Evolutionary conservation across 2,888 invertebrate genomes (phyloP), one percentile per base, ranked within the genome.

Genomic region (Dicyrtomina minuta): DNA sequence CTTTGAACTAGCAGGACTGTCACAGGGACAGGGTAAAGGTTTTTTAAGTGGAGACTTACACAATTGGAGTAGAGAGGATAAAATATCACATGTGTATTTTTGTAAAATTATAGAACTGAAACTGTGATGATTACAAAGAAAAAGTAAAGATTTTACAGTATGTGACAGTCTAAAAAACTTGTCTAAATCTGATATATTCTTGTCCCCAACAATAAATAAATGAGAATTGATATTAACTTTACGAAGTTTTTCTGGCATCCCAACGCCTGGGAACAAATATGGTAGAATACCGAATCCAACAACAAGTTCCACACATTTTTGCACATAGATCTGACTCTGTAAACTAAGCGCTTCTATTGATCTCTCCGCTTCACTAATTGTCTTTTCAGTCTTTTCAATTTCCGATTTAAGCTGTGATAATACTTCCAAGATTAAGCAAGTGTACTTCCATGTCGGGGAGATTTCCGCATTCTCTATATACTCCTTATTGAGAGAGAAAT

Each of bases 31-130:
- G n/a, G n/a, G n/a, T n/a, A n/a, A n/a, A n/a, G 89, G 87, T 81
- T 88, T 86, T 72, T 85, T 86, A 41, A 90, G 79, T 8, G 88
- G 88, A 44, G 88, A 88, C 83, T 87, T 87, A 27, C 87, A 83
- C 60, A 91, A 82, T 81, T 91, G 91, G 77, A 90, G 86, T 33
- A 90, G 81, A 2, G 86, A 87, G 68, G 88, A 88, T 62, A 92
- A 81, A 74, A 90, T 83, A 80, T 86, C 86, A 79, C 84, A 84
- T 68, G 88, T 80, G 82, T 86, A 84, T 75, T 86, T 81, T 61
- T 86, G 82, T 70, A 87, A 75, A 72, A 89, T 83, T 69, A 76
- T 49, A 27, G 46, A 20, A 22, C 56, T 56, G 1, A 76, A 56
- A 43, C 70, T 70, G 0, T 67, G 68, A 64, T 74, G 71, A 5